Base-by-base conservation (phyloP, 2,888 invertebrate species). In the Acronicta leporina region DNA sequence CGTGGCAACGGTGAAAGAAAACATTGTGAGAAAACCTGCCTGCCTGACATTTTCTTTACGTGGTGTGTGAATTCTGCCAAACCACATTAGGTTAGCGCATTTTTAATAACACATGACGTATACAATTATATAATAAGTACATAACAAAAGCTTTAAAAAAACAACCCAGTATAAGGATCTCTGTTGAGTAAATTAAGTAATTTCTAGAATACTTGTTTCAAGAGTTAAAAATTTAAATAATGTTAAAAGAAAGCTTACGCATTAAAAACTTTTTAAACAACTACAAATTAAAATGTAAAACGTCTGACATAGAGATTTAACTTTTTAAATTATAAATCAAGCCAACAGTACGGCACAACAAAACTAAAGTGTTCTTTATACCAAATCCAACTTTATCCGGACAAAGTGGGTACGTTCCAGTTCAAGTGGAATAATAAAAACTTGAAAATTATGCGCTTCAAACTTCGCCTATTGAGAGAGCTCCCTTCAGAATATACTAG, bases 401-500 rank as follows among this genome's bases (percentile, higher is more conserved):
- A 75, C 69, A 63, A 75, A 77, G 60, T 61, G 54, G 50, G 51
- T 58, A 35, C 67, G 58, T 60, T 47, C 63, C 57, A 61, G 55
- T 61, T 70, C 67, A 44, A 65, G 66, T 48, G 52, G 63, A 70
- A 79, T 75, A 81, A 82, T 73, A 75, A 81, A 77, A 78, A 79
- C 71, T 78, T 76, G 69, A 73, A 68, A 79, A 81, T 81, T 80
- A 80, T 82, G 77, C 77, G 77, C 74, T 75, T 54, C 55, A 71
- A 83, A 84, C 76, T 86, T 83, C 68, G 63, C 66, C 77, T 71
- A 80, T 81, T 69, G 76, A 77, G 62, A 71, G 62, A 73, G 57
- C 62, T 69, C 63, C 60, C 65, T 69, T 55, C 53, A 48, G 70
- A 78, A 68, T 69, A 66, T 58, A 49, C 68, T 68, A 68, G 73